Conservation (phyloP, 2,797 vertebrate genomes). For the Champsocephalus gunnari region DNA sequence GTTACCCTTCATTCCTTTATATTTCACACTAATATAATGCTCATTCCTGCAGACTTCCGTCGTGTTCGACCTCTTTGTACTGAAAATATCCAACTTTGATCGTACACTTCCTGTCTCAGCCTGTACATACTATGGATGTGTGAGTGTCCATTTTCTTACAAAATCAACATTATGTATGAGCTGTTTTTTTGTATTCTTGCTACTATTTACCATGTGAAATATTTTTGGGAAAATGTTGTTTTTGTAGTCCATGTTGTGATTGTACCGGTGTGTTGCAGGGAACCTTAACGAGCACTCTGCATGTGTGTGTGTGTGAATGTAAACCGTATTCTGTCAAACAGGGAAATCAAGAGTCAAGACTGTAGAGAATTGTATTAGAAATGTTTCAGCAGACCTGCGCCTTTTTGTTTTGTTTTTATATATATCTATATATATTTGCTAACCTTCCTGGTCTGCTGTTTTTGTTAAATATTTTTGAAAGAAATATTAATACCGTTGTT, state of each 20-base stretch:
- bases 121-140: conserved; percentile 82
- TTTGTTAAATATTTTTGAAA: conserved; percentile 40
- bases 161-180: conserved; percentile 30
- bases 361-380: conserved; percentile 52
- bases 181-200: conserved; percentile 78
- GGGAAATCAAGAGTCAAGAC: conserved; percentile 56
- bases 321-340: conserved; percentile 57
- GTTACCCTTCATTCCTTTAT: conserved; percentile 62
- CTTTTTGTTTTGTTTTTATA: conserved; percentile 19
- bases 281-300: conserved; percentile 37
- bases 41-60: conserved; percentile 60
- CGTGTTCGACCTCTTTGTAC: conserved; percentile 48
- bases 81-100: conserved; percentile 48
- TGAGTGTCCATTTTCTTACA: conserved; percentile 58
- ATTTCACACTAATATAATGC: conserved; percentile 64
- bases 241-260: conserved; percentile 68
- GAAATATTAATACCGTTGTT: conserved; percentile 31
- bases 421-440: conserved; percentile 10
- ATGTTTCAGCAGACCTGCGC: conserved; percentile 41
- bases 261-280: conserved; percentile 54
- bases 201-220: conserved; percentile 70
- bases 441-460: conserved; percentile 35
- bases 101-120: conserved; percentile 67
- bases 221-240: conserved; percentile 73
- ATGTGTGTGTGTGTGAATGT: conserved; percentile 42